Evolutionary conservation across 2,113 vertebrate genomes (phyloP).

Genomic region (Campylomormyrus tamandua): DNA sequence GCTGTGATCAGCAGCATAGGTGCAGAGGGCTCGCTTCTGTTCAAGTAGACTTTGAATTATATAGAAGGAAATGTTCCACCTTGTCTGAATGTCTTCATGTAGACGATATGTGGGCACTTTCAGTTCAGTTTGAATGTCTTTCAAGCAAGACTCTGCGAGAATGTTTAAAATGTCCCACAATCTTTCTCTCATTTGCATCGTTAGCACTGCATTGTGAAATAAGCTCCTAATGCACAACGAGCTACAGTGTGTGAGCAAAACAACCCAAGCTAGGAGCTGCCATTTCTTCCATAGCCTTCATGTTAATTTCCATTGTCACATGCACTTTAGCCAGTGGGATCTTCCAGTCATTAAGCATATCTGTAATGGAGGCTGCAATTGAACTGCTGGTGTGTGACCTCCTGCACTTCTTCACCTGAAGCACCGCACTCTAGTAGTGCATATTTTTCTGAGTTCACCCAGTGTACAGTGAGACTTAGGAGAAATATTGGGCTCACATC

Average conservation of each 20-base stretch:
- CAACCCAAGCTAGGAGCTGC: not conserved
- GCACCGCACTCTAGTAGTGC: not conserved
- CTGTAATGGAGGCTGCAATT: not conserved
- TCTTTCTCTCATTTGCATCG: not conserved
- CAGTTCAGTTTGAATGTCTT: not conserved
- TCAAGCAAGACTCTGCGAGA: not conserved
- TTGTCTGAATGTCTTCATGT: not conserved
- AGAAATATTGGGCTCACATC: not conserved
- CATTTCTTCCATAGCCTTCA: not conserved
- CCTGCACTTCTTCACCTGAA: not conserved
- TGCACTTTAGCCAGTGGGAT: not conserved
- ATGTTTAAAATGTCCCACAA: not conserved
- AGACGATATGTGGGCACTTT: not conserved
- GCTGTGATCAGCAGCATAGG: not conserved
- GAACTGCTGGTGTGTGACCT: not conserved
- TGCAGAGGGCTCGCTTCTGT: not conserved
- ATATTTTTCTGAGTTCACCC: not conserved
- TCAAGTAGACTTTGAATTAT: not conserved
- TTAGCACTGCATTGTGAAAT: not conserved
- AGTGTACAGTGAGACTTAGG: not conserved
- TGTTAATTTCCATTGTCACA: not conserved
- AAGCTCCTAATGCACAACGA: not conserved
- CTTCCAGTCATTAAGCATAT: not conserved
- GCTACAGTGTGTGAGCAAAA: not conserved
- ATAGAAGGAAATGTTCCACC: not conserved